A percentile compares a stretch with the other conserved stretches of the same genome.
Conservation (phyloP, 2,888 invertebrate species). For the Blastobasis lacticolella region DNA sequence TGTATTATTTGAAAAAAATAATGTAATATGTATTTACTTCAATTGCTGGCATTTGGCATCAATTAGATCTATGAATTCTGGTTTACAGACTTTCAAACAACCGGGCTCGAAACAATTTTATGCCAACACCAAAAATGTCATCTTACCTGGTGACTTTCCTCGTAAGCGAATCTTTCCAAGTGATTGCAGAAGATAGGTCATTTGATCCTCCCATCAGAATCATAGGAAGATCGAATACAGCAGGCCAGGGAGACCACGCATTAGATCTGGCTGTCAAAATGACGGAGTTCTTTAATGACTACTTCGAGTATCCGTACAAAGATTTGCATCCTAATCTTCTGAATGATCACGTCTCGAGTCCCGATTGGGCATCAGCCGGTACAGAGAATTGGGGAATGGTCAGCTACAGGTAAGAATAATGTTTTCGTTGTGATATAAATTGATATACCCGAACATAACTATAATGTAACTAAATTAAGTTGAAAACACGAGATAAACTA, state of each 20-base stretch:
- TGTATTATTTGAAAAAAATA: background rate
- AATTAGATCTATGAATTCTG: too few species aligned
- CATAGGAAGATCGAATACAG: conserved; percentile 58
- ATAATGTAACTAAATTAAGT: too few species aligned
- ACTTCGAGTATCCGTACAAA: conserved; percentile 50
- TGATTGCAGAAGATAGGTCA: conserved; percentile 46
- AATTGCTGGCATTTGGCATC: too few species aligned
- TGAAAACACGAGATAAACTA: too few species aligned
- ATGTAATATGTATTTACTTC: background rate
- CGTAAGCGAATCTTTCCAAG: conserved; percentile 69
- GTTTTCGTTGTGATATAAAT: background rate
- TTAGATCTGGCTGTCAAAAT: conserved; percentile 47
- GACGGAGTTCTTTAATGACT: conserved; percentile 52
- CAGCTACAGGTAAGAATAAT: conserved; percentile 48
- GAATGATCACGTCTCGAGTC: conserved; percentile 61
- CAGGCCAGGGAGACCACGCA: conserved; percentile 41
- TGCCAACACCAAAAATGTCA: conserved; percentile 80
- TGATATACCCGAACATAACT: too few species aligned
- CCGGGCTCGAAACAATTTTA: conserved; percentile 49
- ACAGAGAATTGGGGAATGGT: conserved; percentile 71
- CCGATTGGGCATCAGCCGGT: conserved; percentile 67
- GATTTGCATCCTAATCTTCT: conserved; percentile 42
- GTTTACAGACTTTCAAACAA: conserved; percentile 27
- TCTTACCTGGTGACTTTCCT: conserved; percentile 90
- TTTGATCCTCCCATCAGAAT: conserved; percentile 52